Conservation (phyloP, 2,888 invertebrate genomes). For the Tenthredo amoena region DNA sequence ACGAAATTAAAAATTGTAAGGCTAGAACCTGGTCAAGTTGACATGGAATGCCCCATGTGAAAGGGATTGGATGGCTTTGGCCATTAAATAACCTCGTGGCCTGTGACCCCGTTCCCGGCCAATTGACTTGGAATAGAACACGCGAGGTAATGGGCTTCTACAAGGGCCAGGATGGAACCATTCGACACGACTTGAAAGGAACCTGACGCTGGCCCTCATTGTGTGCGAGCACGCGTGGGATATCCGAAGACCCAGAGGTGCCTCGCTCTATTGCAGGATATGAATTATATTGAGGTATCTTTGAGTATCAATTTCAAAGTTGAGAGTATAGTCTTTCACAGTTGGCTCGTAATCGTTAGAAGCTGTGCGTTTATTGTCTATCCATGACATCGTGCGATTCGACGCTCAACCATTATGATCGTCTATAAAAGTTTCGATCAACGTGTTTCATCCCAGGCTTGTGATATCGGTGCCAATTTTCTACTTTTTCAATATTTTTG, state of each 20-base stretch:
- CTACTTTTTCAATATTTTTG: not conserved
- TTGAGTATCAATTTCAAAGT: conserved; percentile 7
- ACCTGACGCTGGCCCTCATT: conserved; percentile 32
- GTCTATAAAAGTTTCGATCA: conserved; percentile 13
- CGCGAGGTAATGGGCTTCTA: conserved; percentile 44
- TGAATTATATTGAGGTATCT: conserved; percentile 9
- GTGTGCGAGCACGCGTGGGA: conserved; percentile 32
- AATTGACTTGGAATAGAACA: conserved; percentile 47
- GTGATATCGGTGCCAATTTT: not conserved
- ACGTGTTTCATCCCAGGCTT: too few species aligned
- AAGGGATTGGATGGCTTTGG: conserved; percentile 25
- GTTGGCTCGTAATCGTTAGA: conserved; percentile 4
- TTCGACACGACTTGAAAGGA: conserved; percentile 34
- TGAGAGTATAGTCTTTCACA: not conserved
- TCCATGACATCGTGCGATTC: conserved; percentile 1
- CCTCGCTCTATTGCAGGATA: not conserved
- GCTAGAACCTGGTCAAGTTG: too few species aligned
- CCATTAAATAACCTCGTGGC: conserved; percentile 23
- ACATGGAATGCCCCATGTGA: not conserved
- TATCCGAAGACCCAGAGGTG: conserved; percentile 1
- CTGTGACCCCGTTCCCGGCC: conserved; percentile 38
- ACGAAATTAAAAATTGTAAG: too few species aligned
- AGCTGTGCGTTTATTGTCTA: conserved; percentile 3
- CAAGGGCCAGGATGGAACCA: conserved; percentile 32
- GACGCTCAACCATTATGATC: not conserved